Evolutionary conservation across 2,797 vertebrate species (phyloP).

Genomic region (Luscinia megarhynchos): DNA sequence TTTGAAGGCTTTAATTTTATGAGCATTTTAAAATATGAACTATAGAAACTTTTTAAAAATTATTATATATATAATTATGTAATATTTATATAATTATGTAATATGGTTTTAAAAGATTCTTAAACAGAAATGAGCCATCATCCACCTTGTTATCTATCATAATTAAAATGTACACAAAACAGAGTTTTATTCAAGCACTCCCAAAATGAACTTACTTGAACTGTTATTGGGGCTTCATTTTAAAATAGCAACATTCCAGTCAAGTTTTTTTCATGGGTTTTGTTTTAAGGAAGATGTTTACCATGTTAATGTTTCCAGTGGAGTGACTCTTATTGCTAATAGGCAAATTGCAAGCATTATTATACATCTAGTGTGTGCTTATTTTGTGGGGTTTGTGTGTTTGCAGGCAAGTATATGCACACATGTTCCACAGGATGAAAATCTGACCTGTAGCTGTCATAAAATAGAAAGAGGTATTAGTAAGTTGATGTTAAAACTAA

Average conservation of each 20-base stretch:
- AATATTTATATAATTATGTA: neutral
- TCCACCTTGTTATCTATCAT: neutral
- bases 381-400: neutral
- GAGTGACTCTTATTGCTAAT: neutral
- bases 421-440: neutral
- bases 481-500: neutral
- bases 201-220: neutral
- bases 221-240: neutral
- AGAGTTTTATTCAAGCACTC: neutral
- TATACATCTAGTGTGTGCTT: neutral
- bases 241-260: neutral
- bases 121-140: neutral
- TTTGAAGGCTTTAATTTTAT: neutral
- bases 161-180: neutral
- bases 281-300: neutral
- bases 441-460: neutral
- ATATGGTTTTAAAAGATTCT: neutral
- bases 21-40: neutral
- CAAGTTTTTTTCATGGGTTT: neutral
- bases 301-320: neutral
- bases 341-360: neutral
- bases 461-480: neutral
- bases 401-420: neutral
- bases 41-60: neutral
- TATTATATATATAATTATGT: neutral